A percentile compares a stretch with the other conserved stretches of the same genome.
Conservation (phyloP, 2,888 invertebrate genomes). For the Microchrysa polita region DNA sequence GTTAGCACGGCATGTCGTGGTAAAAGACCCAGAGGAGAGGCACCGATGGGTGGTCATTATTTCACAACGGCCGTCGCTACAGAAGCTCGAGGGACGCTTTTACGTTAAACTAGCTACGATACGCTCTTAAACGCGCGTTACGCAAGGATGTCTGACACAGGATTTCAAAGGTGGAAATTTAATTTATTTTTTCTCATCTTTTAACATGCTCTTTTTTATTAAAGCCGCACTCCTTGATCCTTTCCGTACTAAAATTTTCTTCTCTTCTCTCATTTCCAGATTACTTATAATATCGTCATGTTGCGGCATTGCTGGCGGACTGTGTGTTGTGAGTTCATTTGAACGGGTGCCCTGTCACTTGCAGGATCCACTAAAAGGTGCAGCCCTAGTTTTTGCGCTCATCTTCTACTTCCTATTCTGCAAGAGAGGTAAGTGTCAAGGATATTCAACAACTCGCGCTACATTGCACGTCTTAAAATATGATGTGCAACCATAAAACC, state of each 20-base stretch:
- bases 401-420: constrained; percentile 71
- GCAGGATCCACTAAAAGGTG: constrained; percentile 71
- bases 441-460: neutral
- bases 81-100: no score
- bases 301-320: constrained; percentile 54
- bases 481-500: neutral
- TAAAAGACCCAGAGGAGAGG: no score
- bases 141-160: no score
- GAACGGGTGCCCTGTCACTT: constrained; percentile 69
- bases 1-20: no score
- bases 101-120: no score
- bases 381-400: constrained; percentile 68
- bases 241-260: neutral
- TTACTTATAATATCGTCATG: constrained; percentile 53
- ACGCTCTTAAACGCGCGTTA: no score
- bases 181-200: no score
- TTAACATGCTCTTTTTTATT: no score
- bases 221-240: no score
- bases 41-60: no score
- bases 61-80: no score
- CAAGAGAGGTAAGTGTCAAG: constrained; percentile 66
- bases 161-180: no score
- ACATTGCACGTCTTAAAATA: neutral
- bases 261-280: constrained; percentile 48
- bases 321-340: constrained; percentile 53